Conservation (phyloP, 2,797 vertebrate species). For the Streptopelia turtur region DNA sequence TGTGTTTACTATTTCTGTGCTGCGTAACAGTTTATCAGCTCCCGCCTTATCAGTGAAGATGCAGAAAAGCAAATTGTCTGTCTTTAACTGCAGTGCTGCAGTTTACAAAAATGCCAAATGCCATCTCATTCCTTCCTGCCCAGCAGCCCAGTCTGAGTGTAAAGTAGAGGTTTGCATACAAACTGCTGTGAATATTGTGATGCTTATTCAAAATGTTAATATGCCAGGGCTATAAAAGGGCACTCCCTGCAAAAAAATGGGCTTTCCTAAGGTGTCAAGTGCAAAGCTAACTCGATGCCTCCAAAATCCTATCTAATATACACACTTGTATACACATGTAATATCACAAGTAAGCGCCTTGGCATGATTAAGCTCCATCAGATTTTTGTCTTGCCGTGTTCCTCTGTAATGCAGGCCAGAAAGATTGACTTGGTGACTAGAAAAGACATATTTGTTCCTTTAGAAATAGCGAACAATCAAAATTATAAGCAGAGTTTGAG, state of each 20-base stretch:
- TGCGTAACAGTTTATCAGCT: neutral
- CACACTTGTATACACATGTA: neutral
- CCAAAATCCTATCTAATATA: neutral
- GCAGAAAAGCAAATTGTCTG: neutral
- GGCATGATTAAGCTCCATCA: neutral
- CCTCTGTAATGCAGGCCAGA: neutral
- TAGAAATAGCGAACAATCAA: neutral
- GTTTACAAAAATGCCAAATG: neutral
- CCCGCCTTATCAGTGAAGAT: neutral
- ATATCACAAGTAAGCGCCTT: fast-evolving
- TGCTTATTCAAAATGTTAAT: neutral
- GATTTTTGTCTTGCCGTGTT: neutral
- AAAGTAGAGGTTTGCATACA: neutral
- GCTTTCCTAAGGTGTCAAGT: neutral
- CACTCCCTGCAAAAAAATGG: neutral
- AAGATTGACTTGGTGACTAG: neutral
- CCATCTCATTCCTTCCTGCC: neutral
- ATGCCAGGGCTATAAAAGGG: neutral
- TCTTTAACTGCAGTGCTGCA: neutral
- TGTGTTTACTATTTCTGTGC: neutral
- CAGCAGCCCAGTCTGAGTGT: neutral
- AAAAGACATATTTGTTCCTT: neutral
- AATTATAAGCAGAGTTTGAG: neutral
- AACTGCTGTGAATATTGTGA: neutral
- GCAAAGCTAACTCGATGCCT: neutral